These are phyloP conservation scores for Eueides isabella DNA, from an alignment of 1,140 invertebrate species.

Conservation along the genomic window DNA sequence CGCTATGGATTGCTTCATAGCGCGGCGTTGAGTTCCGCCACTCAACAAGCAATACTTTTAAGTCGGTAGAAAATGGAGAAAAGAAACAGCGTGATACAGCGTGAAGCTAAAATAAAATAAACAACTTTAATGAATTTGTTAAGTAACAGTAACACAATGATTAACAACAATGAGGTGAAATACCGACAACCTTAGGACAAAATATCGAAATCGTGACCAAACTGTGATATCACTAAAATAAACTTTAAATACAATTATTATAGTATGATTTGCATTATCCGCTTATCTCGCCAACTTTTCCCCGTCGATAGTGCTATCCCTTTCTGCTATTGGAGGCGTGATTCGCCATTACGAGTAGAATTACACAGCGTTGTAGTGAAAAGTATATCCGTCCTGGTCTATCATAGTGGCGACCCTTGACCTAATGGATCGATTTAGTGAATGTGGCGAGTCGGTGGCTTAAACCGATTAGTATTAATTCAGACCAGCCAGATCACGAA, in stretches of 20 bases:
- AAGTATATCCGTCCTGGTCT: conserved; percentile 72
- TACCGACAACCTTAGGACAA: conserved; percentile 62
- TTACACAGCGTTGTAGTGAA: conserved; percentile 60
- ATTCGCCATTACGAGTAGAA: conserved; percentile 73
- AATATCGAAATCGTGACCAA: conserved; percentile 69
- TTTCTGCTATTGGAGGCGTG: conserved; percentile 72
- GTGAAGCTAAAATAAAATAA: conserved; percentile 50
- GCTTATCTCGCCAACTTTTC: conserved; percentile 65
- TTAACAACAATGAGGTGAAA: conserved; percentile 69
- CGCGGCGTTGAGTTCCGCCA: too few species aligned
- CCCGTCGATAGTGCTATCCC: conserved; percentile 71
- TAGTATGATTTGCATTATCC: conserved; percentile 67
- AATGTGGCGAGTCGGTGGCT: conserved; percentile 65
- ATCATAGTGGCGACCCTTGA: conserved; percentile 69
- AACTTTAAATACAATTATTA: conserved; percentile 58
- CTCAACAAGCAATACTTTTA: too few species aligned
- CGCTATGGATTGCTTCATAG: conserved; percentile 34
- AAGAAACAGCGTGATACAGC: too few species aligned
- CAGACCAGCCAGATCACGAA: conserved; percentile 47
- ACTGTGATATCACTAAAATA: conserved; percentile 47
- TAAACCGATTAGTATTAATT: conserved; percentile 40
- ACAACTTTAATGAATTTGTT: conserved; percentile 49
- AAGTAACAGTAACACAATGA: conserved; percentile 63
- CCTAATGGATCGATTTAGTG: conserved; percentile 75
- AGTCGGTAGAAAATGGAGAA: too few species aligned